Conservation (phyloP, 2,888 invertebrate genomes). For the Cataglyphis livida region DNA sequence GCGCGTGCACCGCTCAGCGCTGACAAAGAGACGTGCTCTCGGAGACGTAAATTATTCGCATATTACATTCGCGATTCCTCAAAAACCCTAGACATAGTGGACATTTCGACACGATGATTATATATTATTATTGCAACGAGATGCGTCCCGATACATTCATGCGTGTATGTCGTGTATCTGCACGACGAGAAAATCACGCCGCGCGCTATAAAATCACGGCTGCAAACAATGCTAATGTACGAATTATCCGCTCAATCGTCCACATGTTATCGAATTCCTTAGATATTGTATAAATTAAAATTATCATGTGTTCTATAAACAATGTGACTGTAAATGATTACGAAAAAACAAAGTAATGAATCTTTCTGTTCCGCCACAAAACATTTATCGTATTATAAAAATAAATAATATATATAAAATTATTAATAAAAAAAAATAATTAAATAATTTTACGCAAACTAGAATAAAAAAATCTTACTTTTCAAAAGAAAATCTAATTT, state of each 20-base stretch:
- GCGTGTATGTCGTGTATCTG: not conserved
- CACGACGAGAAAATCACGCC: not conserved
- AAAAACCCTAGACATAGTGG: not conserved
- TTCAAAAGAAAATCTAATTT: not conserved
- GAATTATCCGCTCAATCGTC: not conserved
- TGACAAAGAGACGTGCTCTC: conserved; percentile 40
- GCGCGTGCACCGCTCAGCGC: conserved; percentile 21
- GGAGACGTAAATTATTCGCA: conserved; percentile 50
- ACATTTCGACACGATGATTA: conserved; percentile 8
- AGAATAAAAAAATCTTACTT: not conserved
- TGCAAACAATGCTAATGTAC: not conserved
- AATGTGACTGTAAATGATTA: not conserved
- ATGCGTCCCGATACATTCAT: not conserved
- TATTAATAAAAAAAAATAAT: not conserved
- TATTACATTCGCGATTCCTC: conserved; percentile 43
- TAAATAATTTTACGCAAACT: not conserved
- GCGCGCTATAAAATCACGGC: not conserved
- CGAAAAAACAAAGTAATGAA: not conserved
- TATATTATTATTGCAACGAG: conserved; percentile 17
- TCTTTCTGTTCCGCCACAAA: not conserved
- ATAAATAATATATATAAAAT: not conserved
- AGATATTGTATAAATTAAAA: not conserved
- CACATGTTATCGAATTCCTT: not conserved
- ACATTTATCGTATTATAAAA: not conserved
- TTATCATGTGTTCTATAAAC: not conserved